Conservation (phyloP, 1,140 invertebrate genomes). For the Drosophila willistoni region DNA sequence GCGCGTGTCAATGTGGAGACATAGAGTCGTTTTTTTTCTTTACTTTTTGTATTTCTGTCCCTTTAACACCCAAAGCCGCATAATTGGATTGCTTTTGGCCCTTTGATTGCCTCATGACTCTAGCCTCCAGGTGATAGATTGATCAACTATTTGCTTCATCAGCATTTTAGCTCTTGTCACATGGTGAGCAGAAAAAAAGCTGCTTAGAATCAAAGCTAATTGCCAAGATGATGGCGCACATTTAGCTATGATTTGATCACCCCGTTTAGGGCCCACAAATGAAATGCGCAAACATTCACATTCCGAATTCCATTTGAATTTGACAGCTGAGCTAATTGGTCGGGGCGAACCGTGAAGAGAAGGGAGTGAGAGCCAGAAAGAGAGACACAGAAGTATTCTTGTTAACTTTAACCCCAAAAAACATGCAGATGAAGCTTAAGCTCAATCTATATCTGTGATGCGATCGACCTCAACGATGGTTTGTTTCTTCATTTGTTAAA, state of each 20-base stretch:
- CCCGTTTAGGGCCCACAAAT: conserved; percentile 22
- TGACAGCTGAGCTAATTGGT: conserved; percentile 48
- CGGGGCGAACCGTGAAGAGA: not conserved
- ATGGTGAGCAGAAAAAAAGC: conserved; percentile 54
- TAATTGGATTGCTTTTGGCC: conserved; percentile 69
- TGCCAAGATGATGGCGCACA: conserved; percentile 70
- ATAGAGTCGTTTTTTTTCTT: too few relatives aligned
- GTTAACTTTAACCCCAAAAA: conserved; percentile 66
- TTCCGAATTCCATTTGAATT: conserved; percentile 1
- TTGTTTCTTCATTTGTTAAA: conserved; percentile 1
- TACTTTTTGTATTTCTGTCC: not conserved
- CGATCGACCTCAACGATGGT: conserved; percentile 37
- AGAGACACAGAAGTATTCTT: conserved; percentile 10
- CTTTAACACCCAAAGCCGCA: conserved; percentile 41
- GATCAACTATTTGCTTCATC: conserved; percentile 69
- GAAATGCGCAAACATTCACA: not conserved
- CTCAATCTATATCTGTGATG: conserved; percentile 25
- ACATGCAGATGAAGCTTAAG: conserved; percentile 44
- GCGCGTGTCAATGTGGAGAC: conserved; percentile 36
- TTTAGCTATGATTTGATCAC: conserved; percentile 29
- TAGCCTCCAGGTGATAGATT: conserved; percentile 44
- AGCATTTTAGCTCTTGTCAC: conserved; percentile 68
- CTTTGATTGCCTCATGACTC: conserved; percentile 24
- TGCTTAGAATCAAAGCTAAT: conserved; percentile 81
- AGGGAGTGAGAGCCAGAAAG: too few relatives aligned